A percentile compares a stretch with the other conserved stretches of the same genome.
Evolutionary conservation across 1,140 invertebrate genomes (phyloP).

Genomic region (Propsilocerus akamusi): DNA sequence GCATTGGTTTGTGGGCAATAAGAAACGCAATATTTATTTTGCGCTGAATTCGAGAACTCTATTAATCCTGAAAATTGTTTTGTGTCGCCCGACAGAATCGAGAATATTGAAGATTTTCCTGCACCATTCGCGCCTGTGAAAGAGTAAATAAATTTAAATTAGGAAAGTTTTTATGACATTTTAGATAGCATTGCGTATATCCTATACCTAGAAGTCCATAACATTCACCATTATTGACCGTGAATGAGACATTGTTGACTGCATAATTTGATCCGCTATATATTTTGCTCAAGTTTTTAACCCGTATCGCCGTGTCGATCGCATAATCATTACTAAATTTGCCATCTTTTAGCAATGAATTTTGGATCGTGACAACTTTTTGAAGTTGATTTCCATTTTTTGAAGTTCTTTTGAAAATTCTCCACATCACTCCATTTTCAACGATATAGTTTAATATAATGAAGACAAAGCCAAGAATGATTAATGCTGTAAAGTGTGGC

Average conservation of each 20-base stretch:
- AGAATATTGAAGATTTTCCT: conserved; percentile 55
- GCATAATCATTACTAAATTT: conserved; percentile 6
- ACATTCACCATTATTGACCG: conserved; percentile 16
- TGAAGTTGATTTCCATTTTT: conserved; percentile 13
- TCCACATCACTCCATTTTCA: conserved; percentile 26
- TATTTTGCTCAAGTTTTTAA: conserved; percentile 16
- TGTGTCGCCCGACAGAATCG: conserved; percentile 35
- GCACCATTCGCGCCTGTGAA: conserved; percentile 52
- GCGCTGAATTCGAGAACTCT: not conserved
- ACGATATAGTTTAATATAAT: conserved; percentile 33
- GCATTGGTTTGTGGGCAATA: conserved; percentile 77
- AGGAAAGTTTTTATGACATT: no score
- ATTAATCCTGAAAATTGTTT: not conserved
- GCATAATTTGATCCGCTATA: conserved; percentile 16
- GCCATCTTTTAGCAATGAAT: conserved; percentile 9
- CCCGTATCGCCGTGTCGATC: conserved; percentile 3
- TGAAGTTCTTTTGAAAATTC: conserved; percentile 7
- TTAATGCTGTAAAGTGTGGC: conserved; percentile 30
- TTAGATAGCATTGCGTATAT: no score
- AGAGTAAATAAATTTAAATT: no score
- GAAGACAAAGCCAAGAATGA: conserved; percentile 27
- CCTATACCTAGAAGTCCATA: not conserved
- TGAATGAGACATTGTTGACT: conserved; percentile 18
- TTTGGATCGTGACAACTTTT: conserved; percentile 15
- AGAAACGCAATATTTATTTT: conserved; percentile 22